Evolutionary conservation across 2,797 vertebrate genomes (phyloP), one percentile per base, ranked within the genome.

Genomic region (Schizothorax lantsangensis): DNA sequence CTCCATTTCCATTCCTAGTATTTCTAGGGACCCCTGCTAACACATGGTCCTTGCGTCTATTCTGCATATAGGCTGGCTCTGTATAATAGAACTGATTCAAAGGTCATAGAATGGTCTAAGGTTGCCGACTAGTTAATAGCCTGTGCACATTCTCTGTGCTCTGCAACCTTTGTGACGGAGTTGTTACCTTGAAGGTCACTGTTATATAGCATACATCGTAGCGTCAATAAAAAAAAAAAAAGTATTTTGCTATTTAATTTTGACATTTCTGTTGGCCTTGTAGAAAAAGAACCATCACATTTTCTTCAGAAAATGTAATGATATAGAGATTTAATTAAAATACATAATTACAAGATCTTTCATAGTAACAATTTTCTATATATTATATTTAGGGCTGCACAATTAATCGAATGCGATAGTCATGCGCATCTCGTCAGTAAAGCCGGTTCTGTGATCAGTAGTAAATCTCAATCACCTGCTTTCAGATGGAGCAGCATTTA

Each of bases 171-270:
- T 40, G 15, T 77, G 40, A 74, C 0, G 26, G 2, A 9, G 2
- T 49, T 23, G 6, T 49, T 62, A 52, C 59, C 26, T 81, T 74
- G 43, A 36, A 75, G 86, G 57, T 81, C 68, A n/a, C 5, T 57
- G 12, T 49, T 62, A 17, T 15, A 10, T 23, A 33, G 12, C n/a
- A 47, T 47, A 1, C n/a, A 9, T 21, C 14, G n/a, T 23, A 30
- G 5, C 43, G 33, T 75, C 9, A n/a, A 59, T 59, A n/a, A 59
- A 10, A 66, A 3, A 38, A 7, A n/a, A 23, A 43, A n/a, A n/a
- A n/a, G n/a, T n/a, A n/a, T n/a, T 72, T 2, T 72, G 21, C 23
- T 7, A 1, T 45, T 14, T 3, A 2, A 12, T 43, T 23, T 40
- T 7, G 11, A n/a, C 11, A 1, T 45, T 38, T 66, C 2, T 45